Evolutionary conservation across 2,888 invertebrate genomes (phyloP).

Genomic region (Melinaea marsaeus): DNA sequence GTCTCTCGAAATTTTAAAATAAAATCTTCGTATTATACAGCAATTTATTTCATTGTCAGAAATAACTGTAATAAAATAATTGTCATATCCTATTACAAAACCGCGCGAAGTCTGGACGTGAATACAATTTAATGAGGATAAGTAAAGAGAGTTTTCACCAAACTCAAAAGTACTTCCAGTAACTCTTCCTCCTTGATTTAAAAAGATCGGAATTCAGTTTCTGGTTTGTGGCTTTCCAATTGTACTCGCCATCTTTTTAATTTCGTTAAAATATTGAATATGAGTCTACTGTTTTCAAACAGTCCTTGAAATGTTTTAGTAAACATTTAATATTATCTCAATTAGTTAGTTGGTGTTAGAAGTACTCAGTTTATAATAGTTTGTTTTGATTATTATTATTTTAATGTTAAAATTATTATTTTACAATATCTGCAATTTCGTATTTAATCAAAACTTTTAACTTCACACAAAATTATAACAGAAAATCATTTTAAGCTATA

Average conservation of each 20-base stretch:
- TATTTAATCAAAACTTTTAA: constrained; percentile 15
- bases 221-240: constrained; percentile 45
- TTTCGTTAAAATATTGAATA: constrained; percentile 29
- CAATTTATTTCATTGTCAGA: too few species aligned
- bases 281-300: not conserved
- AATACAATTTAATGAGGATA: constrained; percentile 71
- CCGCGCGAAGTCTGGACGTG: constrained; percentile 44
- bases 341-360: constrained; percentile 1
- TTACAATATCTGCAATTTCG: not conserved
- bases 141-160: constrained; percentile 62
- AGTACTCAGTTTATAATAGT: too few species aligned
- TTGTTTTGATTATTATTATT: not conserved
- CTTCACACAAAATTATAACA: constrained; percentile 38
- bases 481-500: constrained; percentile 42
- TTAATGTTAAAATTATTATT: not conserved
- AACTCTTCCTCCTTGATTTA: constrained; percentile 72
- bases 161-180: constrained; percentile 66
- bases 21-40: too few species aligned
- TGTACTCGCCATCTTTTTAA: constrained; percentile 33
- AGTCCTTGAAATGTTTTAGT: not conserved
- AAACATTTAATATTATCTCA: constrained; percentile 8
- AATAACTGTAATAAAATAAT: not conserved
- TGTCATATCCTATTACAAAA: constrained; percentile 17
- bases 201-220: constrained; percentile 62
- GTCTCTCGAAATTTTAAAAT: too few species aligned